Evolutionary conservation across 2,113 vertebrate species (phyloP).

Genomic region (Oryzias melastigma): DNA sequence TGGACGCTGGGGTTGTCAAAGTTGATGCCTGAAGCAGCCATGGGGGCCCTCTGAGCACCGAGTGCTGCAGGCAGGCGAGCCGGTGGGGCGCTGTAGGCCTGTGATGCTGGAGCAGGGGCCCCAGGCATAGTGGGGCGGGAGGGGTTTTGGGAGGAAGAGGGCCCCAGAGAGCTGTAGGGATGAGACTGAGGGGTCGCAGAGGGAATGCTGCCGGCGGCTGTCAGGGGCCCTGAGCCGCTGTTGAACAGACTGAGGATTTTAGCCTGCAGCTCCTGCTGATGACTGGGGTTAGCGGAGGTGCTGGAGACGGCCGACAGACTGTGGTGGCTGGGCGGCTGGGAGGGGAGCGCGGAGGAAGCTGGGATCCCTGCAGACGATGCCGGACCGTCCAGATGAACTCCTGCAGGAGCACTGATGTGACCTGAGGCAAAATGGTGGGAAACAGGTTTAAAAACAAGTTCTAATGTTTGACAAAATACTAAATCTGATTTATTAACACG

Average conservation of each 20-base stretch:
- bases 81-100: conserved; percentile 67
- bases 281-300: conserved; percentile 68
- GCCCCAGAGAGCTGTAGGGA: conserved; percentile 74
- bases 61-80: conserved; percentile 73
- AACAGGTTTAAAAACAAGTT: no score
- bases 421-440: conserved; percentile 7
- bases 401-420: conserved; percentile 39
- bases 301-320: conserved; percentile 40
- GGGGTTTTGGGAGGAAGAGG: conserved; percentile 67
- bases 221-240: conserved; percentile 70
- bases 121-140: conserved; percentile 60
- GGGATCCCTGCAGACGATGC: conserved; percentile 26
- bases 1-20: conserved; percentile 98
- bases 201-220: not conserved
- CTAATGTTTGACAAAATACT: no score
- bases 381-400: conserved; percentile 5
- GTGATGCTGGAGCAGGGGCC: conserved; percentile 61
- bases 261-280: conserved; percentile 95
- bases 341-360: conserved; percentile 17
- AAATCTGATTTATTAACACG: no score
- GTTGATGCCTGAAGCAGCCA: conserved; percentile 86
- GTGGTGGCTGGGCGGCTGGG: conserved; percentile 42
- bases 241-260: conserved; percentile 98
- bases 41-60: conserved; percentile 70
- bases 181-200: conserved; percentile 57